Evolutionary conservation across 1,140 invertebrate species (phyloP).

Genomic region (Spodoptera litura): DNA sequence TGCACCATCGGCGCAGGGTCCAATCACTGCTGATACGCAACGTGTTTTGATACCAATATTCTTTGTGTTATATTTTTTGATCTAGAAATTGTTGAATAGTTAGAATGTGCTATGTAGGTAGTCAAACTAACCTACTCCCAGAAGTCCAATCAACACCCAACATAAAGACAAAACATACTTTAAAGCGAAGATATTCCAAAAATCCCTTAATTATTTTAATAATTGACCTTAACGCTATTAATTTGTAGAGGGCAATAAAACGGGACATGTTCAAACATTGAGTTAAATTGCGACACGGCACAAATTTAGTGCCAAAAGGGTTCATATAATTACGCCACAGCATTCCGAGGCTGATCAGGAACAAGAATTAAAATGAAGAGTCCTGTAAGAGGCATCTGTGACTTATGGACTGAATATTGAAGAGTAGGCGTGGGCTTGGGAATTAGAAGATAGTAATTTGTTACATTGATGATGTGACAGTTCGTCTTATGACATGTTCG

Average conservation of each 20-base stretch:
- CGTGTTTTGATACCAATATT: too few relatives aligned
- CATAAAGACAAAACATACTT: background rate
- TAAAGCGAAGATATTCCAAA: slow-evolving; percentile 32
- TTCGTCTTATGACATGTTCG: too few relatives aligned
- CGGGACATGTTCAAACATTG: slow-evolving; percentile 70
- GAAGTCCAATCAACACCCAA: too few relatives aligned
- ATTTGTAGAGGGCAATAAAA: slow-evolving; percentile 73
- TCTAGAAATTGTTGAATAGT: too few relatives aligned
- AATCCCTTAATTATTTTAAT: slow-evolving; percentile 49
- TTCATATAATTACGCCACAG: slow-evolving; percentile 77
- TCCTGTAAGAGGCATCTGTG: slow-evolving; percentile 31
- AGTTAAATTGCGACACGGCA: slow-evolving; percentile 74
- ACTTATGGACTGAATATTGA: slow-evolving; percentile 39
- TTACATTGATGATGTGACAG: too few relatives aligned
- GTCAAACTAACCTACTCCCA: too few relatives aligned
- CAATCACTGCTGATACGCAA: background rate
- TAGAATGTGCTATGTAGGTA: too few relatives aligned
- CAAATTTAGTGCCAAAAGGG: slow-evolving; percentile 80
- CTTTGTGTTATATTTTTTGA: too few relatives aligned
- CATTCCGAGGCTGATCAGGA: slow-evolving; percentile 63
- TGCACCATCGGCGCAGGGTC: background rate
- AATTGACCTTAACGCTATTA: slow-evolving; percentile 62
- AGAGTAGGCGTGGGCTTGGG: background rate
- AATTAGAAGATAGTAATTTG: background rate
- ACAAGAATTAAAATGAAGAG: slow-evolving; percentile 47